Conservation (phyloP, 2,113 vertebrate genomes). For the Prionailurus bengalensis region DNA sequence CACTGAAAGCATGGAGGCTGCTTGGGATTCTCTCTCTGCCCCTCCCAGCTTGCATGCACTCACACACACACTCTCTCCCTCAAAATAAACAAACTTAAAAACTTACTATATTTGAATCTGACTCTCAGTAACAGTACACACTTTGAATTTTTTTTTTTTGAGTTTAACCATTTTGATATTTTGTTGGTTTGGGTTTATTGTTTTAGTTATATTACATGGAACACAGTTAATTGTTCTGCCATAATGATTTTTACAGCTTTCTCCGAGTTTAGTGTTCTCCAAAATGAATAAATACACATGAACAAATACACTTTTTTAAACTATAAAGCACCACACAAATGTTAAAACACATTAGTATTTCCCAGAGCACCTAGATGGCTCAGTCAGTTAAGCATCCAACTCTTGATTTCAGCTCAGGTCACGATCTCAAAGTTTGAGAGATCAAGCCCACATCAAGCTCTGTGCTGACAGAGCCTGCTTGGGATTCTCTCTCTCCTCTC, state of each 20-base stretch:
- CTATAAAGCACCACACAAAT: not conserved
- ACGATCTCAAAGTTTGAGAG: not conserved
- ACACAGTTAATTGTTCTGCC: constrained; percentile 2
- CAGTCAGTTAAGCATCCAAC: not conserved
- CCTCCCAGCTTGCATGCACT: too few species aligned
- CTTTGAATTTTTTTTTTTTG: not conserved
- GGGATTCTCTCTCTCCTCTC: not conserved
- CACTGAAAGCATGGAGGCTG: too few species aligned
- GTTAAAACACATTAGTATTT: not conserved
- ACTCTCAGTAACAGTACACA: not conserved
- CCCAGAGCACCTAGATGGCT: not conserved
- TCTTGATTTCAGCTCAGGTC: not conserved
- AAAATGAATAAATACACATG: not conserved
- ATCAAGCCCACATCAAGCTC: not conserved
- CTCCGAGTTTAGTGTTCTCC: not conserved
- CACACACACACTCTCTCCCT: too few species aligned
- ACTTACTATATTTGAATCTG: not conserved
- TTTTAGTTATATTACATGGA: not conserved
- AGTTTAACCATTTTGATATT: not conserved
- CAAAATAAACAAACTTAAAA: not conserved
- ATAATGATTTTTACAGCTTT: constrained; percentile 16
- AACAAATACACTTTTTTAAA: constrained; percentile 16
- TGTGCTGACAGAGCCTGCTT: not conserved
- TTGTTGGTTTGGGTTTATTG: not conserved
- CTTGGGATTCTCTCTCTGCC: too few species aligned